A percentile compares a stretch with the other conserved stretches of the same genome.
These are phyloP conservation scores for Myzus persicae DNA, from an alignment of 1,140 invertebrate genomes.

Conservation along the genomic window DNA sequence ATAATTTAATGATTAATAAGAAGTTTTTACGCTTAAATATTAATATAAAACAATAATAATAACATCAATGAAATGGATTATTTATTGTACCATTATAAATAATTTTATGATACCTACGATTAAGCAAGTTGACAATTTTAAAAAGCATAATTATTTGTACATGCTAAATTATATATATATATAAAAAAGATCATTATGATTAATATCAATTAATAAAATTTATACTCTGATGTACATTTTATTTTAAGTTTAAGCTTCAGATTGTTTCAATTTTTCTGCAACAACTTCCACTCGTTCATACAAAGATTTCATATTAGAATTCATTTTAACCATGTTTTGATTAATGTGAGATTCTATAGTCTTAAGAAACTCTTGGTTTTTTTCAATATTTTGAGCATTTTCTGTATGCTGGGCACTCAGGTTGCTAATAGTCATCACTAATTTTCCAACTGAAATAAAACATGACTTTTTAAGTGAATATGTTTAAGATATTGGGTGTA, in stretches of 20 bases:
- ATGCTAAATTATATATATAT: not conserved
- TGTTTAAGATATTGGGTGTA: not conserved
- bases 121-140: not conserved
- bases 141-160: not conserved
- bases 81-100: constrained; percentile 1
- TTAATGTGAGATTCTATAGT: constrained; percentile 80
- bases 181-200: not conserved
- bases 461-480: not conserved
- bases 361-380: constrained; percentile 80
- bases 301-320: constrained; percentile 60
- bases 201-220: not conserved
- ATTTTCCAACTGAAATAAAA: constrained; percentile 78
- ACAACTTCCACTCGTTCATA: constrained; percentile 55
- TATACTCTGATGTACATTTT: not conserved
- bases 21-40: not conserved
- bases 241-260: not conserved
- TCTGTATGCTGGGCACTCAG: constrained; percentile 83
- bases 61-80: not conserved
- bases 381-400: constrained; percentile 75
- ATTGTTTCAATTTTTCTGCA: constrained; percentile 37
- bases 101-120: not conserved
- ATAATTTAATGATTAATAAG: not conserved
- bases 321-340: constrained; percentile 59
- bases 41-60: not conserved
- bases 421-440: constrained; percentile 82